Conservation (phyloP, 1,140 invertebrate genomes). For the Gryon sp. region DNA sequence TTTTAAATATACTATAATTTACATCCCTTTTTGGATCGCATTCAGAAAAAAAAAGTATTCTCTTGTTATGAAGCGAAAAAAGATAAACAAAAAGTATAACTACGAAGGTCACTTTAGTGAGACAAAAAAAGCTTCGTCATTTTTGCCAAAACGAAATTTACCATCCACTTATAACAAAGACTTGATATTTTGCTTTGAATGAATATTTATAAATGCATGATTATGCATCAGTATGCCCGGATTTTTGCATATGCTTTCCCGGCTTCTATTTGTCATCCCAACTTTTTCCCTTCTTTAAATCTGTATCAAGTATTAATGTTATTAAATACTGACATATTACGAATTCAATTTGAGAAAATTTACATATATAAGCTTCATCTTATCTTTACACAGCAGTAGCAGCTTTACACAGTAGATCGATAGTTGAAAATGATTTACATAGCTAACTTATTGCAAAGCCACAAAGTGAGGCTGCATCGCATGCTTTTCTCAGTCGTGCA, state of each 20-base stretch:
- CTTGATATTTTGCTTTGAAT: conserved; percentile 4
- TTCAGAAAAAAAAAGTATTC: no score
- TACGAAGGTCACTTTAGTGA: no score
- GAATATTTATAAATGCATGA: conserved; percentile 44
- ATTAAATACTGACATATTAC: conserved; percentile 43
- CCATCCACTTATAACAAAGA: conserved; percentile 22
- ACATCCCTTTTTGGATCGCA: no score
- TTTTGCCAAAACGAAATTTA: conserved; percentile 7
- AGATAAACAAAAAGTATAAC: no score
- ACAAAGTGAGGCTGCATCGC: conserved; percentile 18
- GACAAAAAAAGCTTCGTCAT: not conserved
- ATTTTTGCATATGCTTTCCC: conserved; percentile 10
- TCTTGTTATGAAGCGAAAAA: no score
- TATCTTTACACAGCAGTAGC: conserved; percentile 12
- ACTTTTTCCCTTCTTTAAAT: conserved; percentile 3
- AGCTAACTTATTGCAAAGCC: conserved; percentile 51
- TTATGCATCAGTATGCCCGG: conserved; percentile 5
- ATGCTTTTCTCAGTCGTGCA: not conserved
- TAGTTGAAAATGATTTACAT: conserved; percentile 54
- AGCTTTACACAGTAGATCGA: conserved; percentile 46
- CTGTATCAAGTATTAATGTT: conserved; percentile 25
- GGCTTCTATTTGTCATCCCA: not conserved
- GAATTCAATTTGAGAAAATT: conserved; percentile 34
- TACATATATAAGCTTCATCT: conserved; percentile 43
- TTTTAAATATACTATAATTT: no score